Evolutionary conservation across 1,140 invertebrate genomes (phyloP).

Genomic region (Drosophila subpulchrella): DNA sequence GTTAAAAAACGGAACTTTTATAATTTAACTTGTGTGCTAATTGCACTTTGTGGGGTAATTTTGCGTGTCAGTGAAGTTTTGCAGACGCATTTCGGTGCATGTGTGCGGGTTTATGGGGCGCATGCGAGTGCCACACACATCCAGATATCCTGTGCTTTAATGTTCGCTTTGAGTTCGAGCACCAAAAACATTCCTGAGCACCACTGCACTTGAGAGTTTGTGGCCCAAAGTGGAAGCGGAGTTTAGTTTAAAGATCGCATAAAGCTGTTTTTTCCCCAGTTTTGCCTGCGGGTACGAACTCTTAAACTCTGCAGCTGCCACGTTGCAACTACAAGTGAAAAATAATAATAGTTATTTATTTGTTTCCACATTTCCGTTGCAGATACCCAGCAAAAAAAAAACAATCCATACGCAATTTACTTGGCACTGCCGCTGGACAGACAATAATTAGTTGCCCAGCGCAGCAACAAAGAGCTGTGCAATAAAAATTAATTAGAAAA

Average conservation of each 20-base stretch:
- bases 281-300: not conserved
- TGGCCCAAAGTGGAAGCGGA: conserved; percentile 15
- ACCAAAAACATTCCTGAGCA: conserved; percentile 31
- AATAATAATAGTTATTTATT: conserved; percentile 32
- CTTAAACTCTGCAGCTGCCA: not conserved
- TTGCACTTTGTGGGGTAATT: conserved; percentile 77
- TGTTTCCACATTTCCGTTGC: conserved; percentile 30
- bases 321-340: conserved; percentile 26
- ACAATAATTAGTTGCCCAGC: conserved; percentile 36
- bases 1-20: conserved; percentile 71
- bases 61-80: conserved; percentile 72
- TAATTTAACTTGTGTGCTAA: conserved; percentile 77
- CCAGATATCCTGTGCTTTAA: conserved; percentile 27
- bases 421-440: conserved; percentile 1
- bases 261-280: not conserved
- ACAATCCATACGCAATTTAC: not conserved
- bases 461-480: conserved; percentile 25
- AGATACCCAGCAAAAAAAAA: conserved; percentile 8
- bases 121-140: conserved; percentile 10
- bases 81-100: conserved; percentile 47
- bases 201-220: conserved; percentile 46
- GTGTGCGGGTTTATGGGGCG: conserved; percentile 24
- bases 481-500: conserved; percentile 72
- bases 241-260: conserved; percentile 40
- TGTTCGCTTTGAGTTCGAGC: conserved; percentile 44